These are phyloP conservation scores for Bovichtus variegatus DNA, from an alignment of 2,797 vertebrate genomes.

Conservation along the genomic window DNA sequence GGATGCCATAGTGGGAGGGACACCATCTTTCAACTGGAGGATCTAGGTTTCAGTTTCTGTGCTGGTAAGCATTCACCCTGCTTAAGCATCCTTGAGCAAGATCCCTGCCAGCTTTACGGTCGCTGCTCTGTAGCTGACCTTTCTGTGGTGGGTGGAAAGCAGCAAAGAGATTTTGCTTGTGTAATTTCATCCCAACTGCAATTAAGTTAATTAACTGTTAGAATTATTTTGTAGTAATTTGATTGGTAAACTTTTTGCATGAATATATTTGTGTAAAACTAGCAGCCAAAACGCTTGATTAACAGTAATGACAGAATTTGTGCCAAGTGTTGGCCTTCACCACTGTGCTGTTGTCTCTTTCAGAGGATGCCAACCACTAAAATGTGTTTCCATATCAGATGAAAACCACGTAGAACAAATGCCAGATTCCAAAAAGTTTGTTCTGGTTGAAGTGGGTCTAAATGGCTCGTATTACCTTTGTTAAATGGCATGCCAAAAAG, in stretches of 20 bases:
- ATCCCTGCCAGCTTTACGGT: conserved; percentile 59
- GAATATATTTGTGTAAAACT: conserved; percentile 13
- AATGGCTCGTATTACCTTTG: neutral
- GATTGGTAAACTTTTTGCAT: conserved; percentile 11
- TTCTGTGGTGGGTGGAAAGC: conserved; percentile 11
- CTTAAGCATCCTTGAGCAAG: conserved; percentile 71
- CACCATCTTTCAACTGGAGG: conserved; percentile 59
- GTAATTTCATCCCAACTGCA: neutral
- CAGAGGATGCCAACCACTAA: conserved; percentile 20
- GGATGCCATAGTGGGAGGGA: conserved; percentile 63
- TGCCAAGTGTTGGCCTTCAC: conserved; percentile 42
- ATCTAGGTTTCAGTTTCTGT: conserved; percentile 65
- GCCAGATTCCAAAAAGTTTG: conserved; percentile 5
- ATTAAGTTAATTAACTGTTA: neutral
- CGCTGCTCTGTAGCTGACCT: conserved; percentile 36
- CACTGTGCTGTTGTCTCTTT: conserved; percentile 25
- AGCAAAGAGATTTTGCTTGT: neutral
- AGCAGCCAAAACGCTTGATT: conserved; percentile 40
- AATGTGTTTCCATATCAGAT: conserved; percentile 50
- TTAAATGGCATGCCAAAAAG: neutral
- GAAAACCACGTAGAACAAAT: conserved; percentile 16
- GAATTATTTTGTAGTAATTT: neutral
- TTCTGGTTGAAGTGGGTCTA: neutral
- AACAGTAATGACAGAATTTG: conserved; percentile 30
- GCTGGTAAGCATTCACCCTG: conserved; percentile 58